Base-by-base conservation (phyloP, 2,888 invertebrate species). In the Philereme transversata region DNA sequence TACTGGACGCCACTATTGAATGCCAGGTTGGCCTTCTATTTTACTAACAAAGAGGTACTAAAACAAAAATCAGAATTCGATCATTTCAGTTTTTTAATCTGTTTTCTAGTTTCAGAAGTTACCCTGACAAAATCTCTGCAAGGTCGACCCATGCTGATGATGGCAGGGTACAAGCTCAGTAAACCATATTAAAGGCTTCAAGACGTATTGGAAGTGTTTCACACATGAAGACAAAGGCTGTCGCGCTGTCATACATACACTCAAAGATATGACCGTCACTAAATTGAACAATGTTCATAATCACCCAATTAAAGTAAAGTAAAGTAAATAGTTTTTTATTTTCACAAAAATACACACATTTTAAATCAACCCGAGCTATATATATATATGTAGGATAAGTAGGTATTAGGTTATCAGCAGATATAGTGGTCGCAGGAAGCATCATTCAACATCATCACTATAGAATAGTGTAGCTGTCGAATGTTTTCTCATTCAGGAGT, bases 121-220 rank as follows among this genome's bases (percentile, higher is more conserved):
- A 1, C 9, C 8, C n/a, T 60, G 4, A 10, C 54, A 11, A 44
- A 6, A 5, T 55, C 58, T 5, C 1, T 4, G n/a, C 40, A 36
- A 22, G 58, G 58, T 2, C 34, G 45, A 5, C 58, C 62, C 35
- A 49, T 58, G 3, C 44, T 62, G 8, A 40, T 48, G 8, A 6
- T 48, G 9, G 9, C 10, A 5, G 65, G 62, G 4, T 55, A 59
- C 40, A 60, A 45, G 35, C 64, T 64, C 33, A 45, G 35, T 1
- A 64, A 53, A 50, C 1, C 51, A 51, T 2, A 9, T 38, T 1
- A 11, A 1, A 3, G 62, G 64, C 7, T 3, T 4, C 8, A 67
- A 64, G 45, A 62, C 22, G 22, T 40, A 64, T 50, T 64, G 64
- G 67, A 51, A 54, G 40, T 67, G 64, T 51, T 34, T 40, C 5